These are phyloP conservation scores for Drosophila setosimentum DNA, from an alignment of 2,888 invertebrate genomes.

Conservation along the genomic window DNA sequence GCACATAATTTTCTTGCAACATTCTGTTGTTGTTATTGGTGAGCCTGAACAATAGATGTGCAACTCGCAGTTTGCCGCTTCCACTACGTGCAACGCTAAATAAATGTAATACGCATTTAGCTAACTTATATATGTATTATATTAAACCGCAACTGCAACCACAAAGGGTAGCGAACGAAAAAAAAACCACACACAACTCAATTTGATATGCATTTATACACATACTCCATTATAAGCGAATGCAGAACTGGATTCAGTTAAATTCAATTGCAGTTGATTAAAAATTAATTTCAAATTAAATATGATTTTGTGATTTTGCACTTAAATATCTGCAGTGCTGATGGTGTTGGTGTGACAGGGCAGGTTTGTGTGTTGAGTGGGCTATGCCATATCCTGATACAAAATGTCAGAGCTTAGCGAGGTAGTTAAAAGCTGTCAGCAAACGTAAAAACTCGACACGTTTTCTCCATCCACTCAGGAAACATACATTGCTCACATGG, in stretches of 20 bases:
- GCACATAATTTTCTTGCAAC: slow-evolving; percentile 17
- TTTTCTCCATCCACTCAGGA: slow-evolving; percentile 15
- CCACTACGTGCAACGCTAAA: slow-evolving; percentile 20
- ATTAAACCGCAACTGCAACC: slow-evolving; percentile 45
- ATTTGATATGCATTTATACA: slow-evolving; percentile 13
- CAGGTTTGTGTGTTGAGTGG: neutral
- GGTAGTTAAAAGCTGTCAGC: slow-evolving; percentile 51
- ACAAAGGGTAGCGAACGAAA: slow-evolving; percentile 4
- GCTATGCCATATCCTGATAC: slow-evolving; percentile 41
- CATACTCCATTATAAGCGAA: neutral
- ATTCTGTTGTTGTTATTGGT: neutral
- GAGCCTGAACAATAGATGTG: neutral
- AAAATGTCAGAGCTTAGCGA: slow-evolving; percentile 41
- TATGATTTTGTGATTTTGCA: slow-evolving; percentile 67
- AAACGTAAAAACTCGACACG: slow-evolving; percentile 39
- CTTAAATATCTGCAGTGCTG: slow-evolving; percentile 17
- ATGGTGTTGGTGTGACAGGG: neutral
- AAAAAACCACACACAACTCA: neutral
- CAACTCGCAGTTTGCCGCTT: slow-evolving; percentile 10
- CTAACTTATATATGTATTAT: slow-evolving; percentile 64
- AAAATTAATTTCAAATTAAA: slow-evolving; percentile 78
- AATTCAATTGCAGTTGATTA: slow-evolving; percentile 74
- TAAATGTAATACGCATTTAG: slow-evolving; percentile 57
- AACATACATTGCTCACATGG: slow-evolving; percentile 18
- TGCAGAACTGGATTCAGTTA: slow-evolving; percentile 48